Base-by-base conservation (phyloP, 2,113 vertebrate species). In the Maccullochella peelii region DNA sequence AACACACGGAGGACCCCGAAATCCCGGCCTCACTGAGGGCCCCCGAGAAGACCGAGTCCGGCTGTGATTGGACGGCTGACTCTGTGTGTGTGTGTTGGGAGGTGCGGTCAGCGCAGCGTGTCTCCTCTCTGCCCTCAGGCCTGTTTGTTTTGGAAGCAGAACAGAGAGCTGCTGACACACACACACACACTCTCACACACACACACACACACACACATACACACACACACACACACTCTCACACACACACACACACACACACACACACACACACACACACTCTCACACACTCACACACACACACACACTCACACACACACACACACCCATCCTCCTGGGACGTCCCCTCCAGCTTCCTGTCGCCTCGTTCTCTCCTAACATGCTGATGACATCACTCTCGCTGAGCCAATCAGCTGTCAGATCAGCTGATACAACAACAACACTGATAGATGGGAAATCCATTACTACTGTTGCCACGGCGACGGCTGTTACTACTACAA, bases 121-220 rank as follows among this genome's bases (percentile, higher is more conserved):
- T 88, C 85, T 91, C 87, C 91, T 86, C 86, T 79, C 65, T 54
- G 49, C 84, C 89, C 85, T 75, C 79, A 75, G 76, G 87, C 70
- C 25, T 92, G 89, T 92, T 89, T 89, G 88, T 88, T 83, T 88
- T 91, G 91, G 86, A 79, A 59, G 21, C 52, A 82, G 66, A 88
- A 89, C 80, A 89, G 58, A 89, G 68, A 66, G 49, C 23, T 9
- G 27, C 50, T 36, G n/a, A 62, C 21, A 58, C 18, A 80, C 77
- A 74, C 68, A 73, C 73, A 49, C 74, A 75, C 58, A 30, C 65
- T 55, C 73, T 36, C 67, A 55, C 71, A 65, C 36, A 58, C 65
- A 52, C 80, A 59, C 69, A 68, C 70, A 70, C 71, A 65, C 10
- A 80, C 84, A 80, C 79, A 72, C 86, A 74, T 74, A 33, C 89